Conservation (phyloP, 1,140 invertebrate species). For the Neodiprion pinetum region DNA sequence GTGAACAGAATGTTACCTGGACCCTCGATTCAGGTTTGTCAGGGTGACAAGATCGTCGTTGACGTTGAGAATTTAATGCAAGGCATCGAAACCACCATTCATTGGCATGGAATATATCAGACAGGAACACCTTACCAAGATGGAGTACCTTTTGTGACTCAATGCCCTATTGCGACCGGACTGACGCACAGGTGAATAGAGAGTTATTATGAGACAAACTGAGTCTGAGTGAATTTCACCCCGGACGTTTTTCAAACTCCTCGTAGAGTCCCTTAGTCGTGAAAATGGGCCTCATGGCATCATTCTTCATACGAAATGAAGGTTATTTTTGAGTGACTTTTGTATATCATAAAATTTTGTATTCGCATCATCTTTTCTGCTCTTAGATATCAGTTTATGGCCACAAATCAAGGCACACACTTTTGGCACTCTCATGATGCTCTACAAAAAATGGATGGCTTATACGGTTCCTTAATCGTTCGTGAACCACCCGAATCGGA, state of each 20-base stretch:
- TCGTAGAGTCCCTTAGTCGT: too few relatives aligned
- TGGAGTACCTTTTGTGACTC: conserved; percentile 88
- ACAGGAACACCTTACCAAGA: conserved; percentile 85
- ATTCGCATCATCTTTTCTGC: too few relatives aligned
- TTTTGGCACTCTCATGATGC: conserved; percentile 62
- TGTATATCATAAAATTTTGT: too few relatives aligned
- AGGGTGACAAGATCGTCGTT: conserved; percentile 83
- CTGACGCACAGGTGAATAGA: conserved; percentile 76
- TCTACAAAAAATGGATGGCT: conserved; percentile 43
- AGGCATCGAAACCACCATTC: conserved; percentile 82
- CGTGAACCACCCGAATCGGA: conserved; percentile 55
- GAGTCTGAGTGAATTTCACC: too few relatives aligned
- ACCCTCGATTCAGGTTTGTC: conserved; percentile 86
- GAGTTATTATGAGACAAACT: too few relatives aligned
- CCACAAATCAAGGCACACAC: conserved; percentile 54
- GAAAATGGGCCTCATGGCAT: too few relatives aligned
- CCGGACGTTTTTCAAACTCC: too few relatives aligned
- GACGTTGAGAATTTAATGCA: conserved; percentile 84
- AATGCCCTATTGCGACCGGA: conserved; percentile 86
- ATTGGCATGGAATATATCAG: conserved; percentile 90
- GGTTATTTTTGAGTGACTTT: background rate
- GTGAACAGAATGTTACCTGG: conserved; percentile 87
- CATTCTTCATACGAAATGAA: too few relatives aligned
- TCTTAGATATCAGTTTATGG: conserved; percentile 50
- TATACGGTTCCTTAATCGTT: conserved; percentile 31